phyloP scores from a whole-genome alignment of 2,113 vertebrate species.

The Tragelaphus strepsiceros region DNA sequence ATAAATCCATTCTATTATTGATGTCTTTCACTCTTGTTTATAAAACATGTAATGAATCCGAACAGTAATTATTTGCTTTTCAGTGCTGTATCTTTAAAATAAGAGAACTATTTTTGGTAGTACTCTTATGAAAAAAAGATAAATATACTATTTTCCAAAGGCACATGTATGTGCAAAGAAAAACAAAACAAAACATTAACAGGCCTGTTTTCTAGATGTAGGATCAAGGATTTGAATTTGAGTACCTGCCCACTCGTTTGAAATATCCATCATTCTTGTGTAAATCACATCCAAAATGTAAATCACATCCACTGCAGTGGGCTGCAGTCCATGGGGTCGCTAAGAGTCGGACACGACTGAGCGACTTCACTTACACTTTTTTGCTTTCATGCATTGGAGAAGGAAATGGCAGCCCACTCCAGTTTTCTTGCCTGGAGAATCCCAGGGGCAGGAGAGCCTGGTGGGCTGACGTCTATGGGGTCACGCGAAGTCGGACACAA shows the following conservation, averaged over 20 bases:
- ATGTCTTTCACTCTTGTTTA: background rate
- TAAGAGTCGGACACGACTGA: too few relatives aligned
- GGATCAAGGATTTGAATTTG: background rate
- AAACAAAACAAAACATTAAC: background rate
- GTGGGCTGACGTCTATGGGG: too few relatives aligned
- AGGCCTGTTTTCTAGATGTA: background rate
- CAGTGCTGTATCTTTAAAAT: conserved; percentile 63
- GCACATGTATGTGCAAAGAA: too few relatives aligned
- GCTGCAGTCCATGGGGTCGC: too few relatives aligned
- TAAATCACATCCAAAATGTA: background rate
- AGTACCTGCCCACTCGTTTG: background rate
- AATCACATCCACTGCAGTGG: too few relatives aligned
- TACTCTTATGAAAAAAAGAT: conserved; percentile 31
- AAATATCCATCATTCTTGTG: background rate
- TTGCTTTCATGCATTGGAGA: too few relatives aligned
- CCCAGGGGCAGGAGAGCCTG: too few relatives aligned
- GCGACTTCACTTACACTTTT: too few relatives aligned
- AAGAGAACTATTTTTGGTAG: conserved; percentile 69
- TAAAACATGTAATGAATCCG: background rate
- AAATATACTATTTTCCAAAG: conserved; percentile 11
- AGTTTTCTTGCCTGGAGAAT: too few relatives aligned
- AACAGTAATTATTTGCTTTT: background rate
- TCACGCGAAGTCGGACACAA: too few relatives aligned
- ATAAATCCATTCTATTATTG: background rate
- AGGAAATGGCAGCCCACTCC: too few relatives aligned